Percentiles rank a stretch among this genome's conserved stretches.
These are phyloP conservation scores for Cosmia pyralina DNA, from an alignment of 2,888 invertebrate species.

Conservation along the genomic window DNA sequence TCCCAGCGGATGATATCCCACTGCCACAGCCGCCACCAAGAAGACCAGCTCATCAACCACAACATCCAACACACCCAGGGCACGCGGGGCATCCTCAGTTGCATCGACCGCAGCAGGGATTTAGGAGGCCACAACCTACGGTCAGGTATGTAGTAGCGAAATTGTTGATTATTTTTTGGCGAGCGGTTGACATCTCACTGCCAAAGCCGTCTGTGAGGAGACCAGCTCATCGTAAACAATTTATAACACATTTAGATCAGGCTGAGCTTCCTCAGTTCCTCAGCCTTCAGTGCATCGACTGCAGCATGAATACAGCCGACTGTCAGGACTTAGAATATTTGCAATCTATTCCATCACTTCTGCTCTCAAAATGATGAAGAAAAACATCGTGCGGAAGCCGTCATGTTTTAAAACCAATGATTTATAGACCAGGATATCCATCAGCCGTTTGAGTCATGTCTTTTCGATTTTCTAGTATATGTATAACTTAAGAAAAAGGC, in stretches of 20 bases:
- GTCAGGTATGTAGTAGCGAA: slow-evolving; percentile 85
- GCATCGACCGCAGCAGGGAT: slow-evolving; percentile 87
- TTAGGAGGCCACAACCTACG: slow-evolving; percentile 92
- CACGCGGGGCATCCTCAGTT: slow-evolving; percentile 31
- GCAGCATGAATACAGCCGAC: slow-evolving; percentile 91
- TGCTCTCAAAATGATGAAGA: background rate
- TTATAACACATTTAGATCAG: slow-evolving; percentile 17
- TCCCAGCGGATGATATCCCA: slow-evolving; percentile 91
- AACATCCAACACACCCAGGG: slow-evolving; percentile 31
- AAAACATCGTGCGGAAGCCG: background rate
- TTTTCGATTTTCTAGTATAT: background rate
- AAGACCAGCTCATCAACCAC: slow-evolving; percentile 68
- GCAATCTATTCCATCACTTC: background rate
- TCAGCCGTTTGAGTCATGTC: background rate
- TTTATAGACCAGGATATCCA: background rate
- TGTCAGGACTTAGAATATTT: slow-evolving; percentile 83
- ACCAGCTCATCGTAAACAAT: slow-evolving; percentile 67
- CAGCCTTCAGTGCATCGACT: slow-evolving; percentile 71
- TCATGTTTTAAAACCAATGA: background rate
- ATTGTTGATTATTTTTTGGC: too few species aligned
- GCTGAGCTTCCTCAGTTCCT: slow-evolving; percentile 45
- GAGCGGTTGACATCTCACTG: slow-evolving; percentile 88
- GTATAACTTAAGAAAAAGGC: too few species aligned
- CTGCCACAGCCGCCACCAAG: slow-evolving; percentile 71
- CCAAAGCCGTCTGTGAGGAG: slow-evolving; percentile 70